Evolutionary conservation across 1,140 invertebrate species (phyloP).

Genomic region (Caenorhabditis brenneri): DNA sequence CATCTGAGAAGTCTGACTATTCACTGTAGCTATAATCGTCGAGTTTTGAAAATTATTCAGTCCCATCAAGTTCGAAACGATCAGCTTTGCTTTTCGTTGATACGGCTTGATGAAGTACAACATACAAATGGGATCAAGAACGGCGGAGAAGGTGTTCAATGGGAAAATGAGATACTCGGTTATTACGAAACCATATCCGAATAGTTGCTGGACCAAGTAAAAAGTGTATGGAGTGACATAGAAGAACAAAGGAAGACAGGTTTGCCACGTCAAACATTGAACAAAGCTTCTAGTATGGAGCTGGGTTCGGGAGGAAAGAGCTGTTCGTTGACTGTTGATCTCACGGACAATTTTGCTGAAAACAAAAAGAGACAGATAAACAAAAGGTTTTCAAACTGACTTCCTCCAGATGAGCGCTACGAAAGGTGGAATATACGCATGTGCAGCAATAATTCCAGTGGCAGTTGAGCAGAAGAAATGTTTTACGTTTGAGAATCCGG

Average conservation of each 20-base stretch:
- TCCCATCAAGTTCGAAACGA: not conserved
- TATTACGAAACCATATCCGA: not conserved
- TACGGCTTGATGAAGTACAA: conserved; percentile 7
- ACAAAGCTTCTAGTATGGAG: not conserved
- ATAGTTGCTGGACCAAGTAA: not conserved
- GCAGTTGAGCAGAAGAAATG: conserved; percentile 18
- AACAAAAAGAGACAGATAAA: not conserved
- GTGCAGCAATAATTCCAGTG: not conserved
- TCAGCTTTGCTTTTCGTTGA: not conserved
- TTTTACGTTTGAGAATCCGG: not conserved
- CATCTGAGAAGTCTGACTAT: not conserved
- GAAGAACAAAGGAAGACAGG: not conserved
- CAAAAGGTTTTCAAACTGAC: not conserved
- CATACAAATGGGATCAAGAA: not conserved
- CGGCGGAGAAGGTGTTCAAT: not conserved
- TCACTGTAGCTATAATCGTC: not conserved
- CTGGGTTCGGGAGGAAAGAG: not conserved
- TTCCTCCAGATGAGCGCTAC: not conserved
- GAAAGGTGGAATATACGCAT: not conserved
- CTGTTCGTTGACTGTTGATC: not conserved
- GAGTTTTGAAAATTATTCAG: not conserved
- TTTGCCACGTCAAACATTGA: not conserved
- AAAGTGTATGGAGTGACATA: not conserved
- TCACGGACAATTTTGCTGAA: not conserved
- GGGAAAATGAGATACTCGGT: not conserved